Percentiles rank a stretch among this genome's conserved stretches.
phyloP scores from a whole-genome alignment of 2,888 invertebrate genomes.

The Emmelina monodactyla region DNA sequence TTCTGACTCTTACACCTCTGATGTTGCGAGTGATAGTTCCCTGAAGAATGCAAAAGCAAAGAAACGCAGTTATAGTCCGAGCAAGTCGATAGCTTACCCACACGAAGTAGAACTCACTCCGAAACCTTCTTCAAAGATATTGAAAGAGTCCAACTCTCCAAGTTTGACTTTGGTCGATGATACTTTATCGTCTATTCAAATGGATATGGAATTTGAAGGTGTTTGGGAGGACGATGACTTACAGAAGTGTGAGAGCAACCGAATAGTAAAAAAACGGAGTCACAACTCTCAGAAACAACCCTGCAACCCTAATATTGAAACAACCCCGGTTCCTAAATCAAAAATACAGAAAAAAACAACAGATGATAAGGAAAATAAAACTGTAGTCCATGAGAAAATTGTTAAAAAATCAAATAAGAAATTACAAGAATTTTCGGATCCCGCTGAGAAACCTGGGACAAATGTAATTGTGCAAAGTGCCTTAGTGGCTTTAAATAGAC shows the following conservation, averaged over 20 bases:
- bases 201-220: too few relatives aligned
- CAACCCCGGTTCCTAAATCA: too few relatives aligned
- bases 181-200: too few relatives aligned
- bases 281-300: too few relatives aligned
- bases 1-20: not conserved
- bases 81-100: constrained; percentile 12
- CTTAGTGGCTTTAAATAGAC: not conserved
- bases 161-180: too few relatives aligned
- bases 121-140: constrained; percentile 35
- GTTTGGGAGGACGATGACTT: too few relatives aligned
- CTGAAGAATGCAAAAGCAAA: constrained; percentile 19
- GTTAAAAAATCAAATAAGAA: constrained; percentile 10
- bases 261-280: too few relatives aligned
- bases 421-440: not conserved
- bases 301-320: too few relatives aligned
- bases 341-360: constrained; percentile 4
- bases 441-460: constrained; percentile 13
- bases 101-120: constrained; percentile 30
- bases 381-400: constrained; percentile 11
- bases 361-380: constrained; percentile 15
- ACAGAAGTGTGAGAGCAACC: too few relatives aligned
- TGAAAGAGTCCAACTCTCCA: constrained; percentile 28
- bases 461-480: constrained; percentile 21
- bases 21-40: not conserved
- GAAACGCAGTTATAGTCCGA: constrained; percentile 33